These are phyloP conservation scores for Spodoptera litura DNA, from an alignment of 1,140 invertebrate species.

Conservation along the genomic window DNA sequence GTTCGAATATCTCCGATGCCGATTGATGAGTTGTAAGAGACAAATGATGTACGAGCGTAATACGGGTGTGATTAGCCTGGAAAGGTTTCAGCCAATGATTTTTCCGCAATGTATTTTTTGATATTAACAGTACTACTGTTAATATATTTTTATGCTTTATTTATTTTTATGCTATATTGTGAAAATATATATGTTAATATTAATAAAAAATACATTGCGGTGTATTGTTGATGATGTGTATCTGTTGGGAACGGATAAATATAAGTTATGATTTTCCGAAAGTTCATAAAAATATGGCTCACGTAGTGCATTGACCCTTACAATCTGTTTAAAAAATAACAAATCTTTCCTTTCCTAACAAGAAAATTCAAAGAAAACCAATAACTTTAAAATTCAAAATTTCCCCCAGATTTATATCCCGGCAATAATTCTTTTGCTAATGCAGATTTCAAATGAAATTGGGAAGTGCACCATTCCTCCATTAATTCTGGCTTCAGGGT, in stretches of 20 bases:
- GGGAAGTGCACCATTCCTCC: slow-evolving; percentile 41
- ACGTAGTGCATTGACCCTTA: too few relatives aligned
- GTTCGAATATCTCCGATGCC: slow-evolving; percentile 61
- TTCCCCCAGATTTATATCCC: slow-evolving; percentile 2
- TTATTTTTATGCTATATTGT: too few relatives aligned
- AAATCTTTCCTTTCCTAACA: neutral
- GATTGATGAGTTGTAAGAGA: slow-evolving; percentile 75
- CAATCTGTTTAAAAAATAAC: neutral
- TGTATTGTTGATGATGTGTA: too few relatives aligned
- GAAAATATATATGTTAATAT: too few relatives aligned
- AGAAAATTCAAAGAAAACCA: slow-evolving; percentile 1
- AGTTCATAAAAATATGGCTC: too few relatives aligned
- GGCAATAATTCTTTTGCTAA: slow-evolving; percentile 37
- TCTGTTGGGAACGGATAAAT: too few relatives aligned
- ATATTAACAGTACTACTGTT: too few relatives aligned
- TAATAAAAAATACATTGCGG: too few relatives aligned
- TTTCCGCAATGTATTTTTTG: neutral
- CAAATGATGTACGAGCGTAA: slow-evolving; percentile 68
- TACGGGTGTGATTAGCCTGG: slow-evolving; percentile 60
- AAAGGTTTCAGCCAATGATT: slow-evolving; percentile 20
- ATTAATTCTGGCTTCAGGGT: slow-evolving; percentile 40
- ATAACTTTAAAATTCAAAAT: slow-evolving; percentile 10
- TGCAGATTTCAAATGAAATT: slow-evolving; percentile 38
- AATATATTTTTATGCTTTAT: too few relatives aligned
- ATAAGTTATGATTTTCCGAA: too few relatives aligned